Percentiles rank a stretch among this genome's conserved stretches.
phyloP scores from a whole-genome alignment of 2,888 invertebrate genomes.

The Lacanobia oleracea region DNA sequence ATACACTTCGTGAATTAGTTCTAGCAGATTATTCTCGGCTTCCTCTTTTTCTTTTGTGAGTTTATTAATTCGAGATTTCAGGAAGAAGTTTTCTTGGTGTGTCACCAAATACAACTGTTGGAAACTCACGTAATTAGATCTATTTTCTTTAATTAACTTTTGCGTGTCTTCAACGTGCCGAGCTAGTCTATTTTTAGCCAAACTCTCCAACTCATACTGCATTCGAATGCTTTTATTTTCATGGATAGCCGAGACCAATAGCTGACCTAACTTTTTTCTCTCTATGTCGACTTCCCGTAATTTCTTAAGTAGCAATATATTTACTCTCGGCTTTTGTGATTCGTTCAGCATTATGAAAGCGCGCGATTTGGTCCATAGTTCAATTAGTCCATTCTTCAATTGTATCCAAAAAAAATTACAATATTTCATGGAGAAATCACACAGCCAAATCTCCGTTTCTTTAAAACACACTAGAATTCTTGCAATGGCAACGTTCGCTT shows the following conservation, averaged over 20 bases:
- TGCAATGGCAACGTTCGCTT: conserved; percentile 36
- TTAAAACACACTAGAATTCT: conserved; percentile 62
- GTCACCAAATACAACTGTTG: conserved; percentile 82
- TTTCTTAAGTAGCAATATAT: conserved; percentile 76
- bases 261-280: conserved; percentile 76
- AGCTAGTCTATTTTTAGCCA: conserved; percentile 79
- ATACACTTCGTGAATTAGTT: conserved; percentile 80
- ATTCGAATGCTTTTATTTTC: conserved; percentile 82
- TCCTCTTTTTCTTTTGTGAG: conserved; percentile 78
- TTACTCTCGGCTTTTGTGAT: conserved; percentile 59
- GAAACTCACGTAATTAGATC: conserved; percentile 78
- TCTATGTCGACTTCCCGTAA: conserved; percentile 78
- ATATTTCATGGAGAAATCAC: conserved; percentile 64
- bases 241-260: conserved; percentile 78
- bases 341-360: conserved; percentile 42
- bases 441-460: conserved; percentile 58
- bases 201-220: conserved; percentile 77
- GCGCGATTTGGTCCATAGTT: conserved; percentile 27
- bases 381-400: conserved; percentile 32
- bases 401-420: conserved; percentile 57
- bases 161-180: conserved; percentile 78
- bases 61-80: conserved; percentile 79
- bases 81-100: conserved; percentile 82
- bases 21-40: conserved; percentile 77
- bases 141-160: conserved; percentile 79